A percentile compares a stretch with the other conserved stretches of the same genome.
Evolutionary conservation across 2,888 invertebrate species (phyloP).

Genomic region (Coecobrya sp.): DNA sequence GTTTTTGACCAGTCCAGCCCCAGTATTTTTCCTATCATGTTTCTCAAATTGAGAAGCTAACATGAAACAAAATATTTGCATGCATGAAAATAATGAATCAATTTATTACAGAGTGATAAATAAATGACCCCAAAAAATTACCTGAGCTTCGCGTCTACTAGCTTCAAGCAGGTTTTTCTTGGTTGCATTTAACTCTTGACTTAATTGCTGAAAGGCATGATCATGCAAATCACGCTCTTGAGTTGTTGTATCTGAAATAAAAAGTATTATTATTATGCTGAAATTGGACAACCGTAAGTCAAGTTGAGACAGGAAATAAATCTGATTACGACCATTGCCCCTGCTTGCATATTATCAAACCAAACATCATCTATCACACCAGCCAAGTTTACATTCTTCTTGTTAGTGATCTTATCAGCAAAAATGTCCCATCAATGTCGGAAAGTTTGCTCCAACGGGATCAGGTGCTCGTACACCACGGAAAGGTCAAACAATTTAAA

Average conservation of each 20-base stretch:
- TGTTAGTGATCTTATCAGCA: too few relatives aligned
- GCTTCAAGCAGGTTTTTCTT: slow-evolving; percentile 93
- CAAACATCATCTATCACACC: too few relatives aligned
- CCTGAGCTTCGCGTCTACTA: slow-evolving; percentile 92
- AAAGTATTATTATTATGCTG: too few relatives aligned
- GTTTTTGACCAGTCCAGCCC: slow-evolving; percentile 90
- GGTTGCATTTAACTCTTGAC: slow-evolving; percentile 92
- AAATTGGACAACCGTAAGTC: too few relatives aligned
- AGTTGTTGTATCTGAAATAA: slow-evolving; percentile 84
- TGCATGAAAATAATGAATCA: not conserved
- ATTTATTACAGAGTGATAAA: not conserved
- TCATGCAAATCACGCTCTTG: slow-evolving; percentile 89
- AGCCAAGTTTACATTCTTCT: too few relatives aligned
- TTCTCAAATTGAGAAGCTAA: slow-evolving; percentile 92
- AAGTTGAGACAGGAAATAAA: too few relatives aligned
- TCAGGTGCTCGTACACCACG: too few relatives aligned
- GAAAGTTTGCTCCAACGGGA: too few relatives aligned
- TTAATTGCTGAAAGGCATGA: slow-evolving; percentile 91
- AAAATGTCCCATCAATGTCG: too few relatives aligned
- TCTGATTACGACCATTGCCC: too few relatives aligned
- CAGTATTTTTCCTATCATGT: slow-evolving; percentile 92
- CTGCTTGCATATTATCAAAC: too few relatives aligned
- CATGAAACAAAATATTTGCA: slow-evolving; percentile 24
- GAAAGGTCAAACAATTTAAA: too few relatives aligned
- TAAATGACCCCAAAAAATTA: slow-evolving; percentile 78